These are phyloP conservation scores for Merluccius polli DNA, from an alignment of 2,797 vertebrate species.

Conservation along the genomic window DNA sequence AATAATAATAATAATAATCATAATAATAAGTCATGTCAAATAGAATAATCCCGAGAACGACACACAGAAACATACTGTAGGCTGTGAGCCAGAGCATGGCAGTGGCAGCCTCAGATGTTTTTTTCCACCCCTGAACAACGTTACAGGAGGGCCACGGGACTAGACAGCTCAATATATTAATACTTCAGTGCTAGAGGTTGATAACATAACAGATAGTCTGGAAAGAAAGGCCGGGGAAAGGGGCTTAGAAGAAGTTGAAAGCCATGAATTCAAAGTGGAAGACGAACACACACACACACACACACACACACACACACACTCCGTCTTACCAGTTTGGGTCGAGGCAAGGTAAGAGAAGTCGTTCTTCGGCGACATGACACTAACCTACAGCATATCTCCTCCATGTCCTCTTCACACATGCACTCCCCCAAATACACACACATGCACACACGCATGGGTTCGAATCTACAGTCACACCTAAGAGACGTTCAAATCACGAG, in stretches of 20 bases:
- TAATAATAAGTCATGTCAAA: not conserved
- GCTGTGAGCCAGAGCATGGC: not conserved
- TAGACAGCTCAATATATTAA: not conserved
- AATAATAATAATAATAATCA: not conserved
- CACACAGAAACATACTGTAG: not conserved
- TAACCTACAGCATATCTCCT: slow-evolving; percentile 50
- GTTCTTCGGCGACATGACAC: slow-evolving; percentile 49
- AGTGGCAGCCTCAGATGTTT: not conserved
- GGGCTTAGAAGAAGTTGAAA: not conserved
- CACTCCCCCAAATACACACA: not conserved
- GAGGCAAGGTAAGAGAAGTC: slow-evolving; percentile 41
- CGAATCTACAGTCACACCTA: not conserved
- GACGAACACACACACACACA: not conserved
- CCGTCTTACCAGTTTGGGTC: slow-evolving; percentile 52
- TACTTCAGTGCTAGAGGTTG: not conserved
- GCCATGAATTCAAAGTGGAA: not conserved
- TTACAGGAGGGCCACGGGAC: not conserved
- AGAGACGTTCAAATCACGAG: too few relatives aligned
- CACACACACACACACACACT: not conserved
- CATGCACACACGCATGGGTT: not conserved
- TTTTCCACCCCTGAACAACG: not conserved
- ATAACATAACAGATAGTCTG: not conserved
- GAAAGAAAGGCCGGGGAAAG: not conserved
- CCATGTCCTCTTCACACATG: slow-evolving; percentile 34
- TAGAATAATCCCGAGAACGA: not conserved